Evolutionary conservation across 2,888 invertebrate species (phyloP), one percentile per base, ranked within the genome.

Genomic region (Melanophora roralis): DNA sequence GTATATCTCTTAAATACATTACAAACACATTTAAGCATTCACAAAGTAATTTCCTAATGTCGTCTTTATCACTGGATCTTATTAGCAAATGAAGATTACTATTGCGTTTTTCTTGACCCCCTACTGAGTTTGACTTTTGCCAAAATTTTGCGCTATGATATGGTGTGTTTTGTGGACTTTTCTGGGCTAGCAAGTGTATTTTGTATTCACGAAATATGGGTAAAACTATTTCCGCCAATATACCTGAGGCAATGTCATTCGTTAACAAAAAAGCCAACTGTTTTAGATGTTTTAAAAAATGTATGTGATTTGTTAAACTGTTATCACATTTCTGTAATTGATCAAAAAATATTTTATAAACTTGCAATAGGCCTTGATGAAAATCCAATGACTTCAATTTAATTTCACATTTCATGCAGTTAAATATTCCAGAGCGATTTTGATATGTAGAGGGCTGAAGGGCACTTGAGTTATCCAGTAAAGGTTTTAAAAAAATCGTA

Each of bases 11-110:
- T 36, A 90, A 81, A 83, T 89, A 89, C 83, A 87, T 86, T 3
- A 87, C 86, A 78, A 90, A 88, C 32, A 89, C 86, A 78, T 88
- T 87, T 4, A 90, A 83, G 62, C 89, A 90, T 67, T 86, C 88
- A 38, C 86, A 84, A 0, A 90, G 72, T 16, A 86, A 64, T 55
- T 79, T 65, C 4, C 80, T 62, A 14, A 57, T 57, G 27, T 73
- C 57, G 1, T 11, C 68, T 14, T 67, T 60, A 43, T 60, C 21
- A n/a, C 12, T 19, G 7, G 55, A 14, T 12, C 75, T 51, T 19
- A 81, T 59, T n/a, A 51, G 55, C 57, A 76, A 55, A 51, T 72
- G 40, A n/a, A 72, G 45, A 60, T 53, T 73, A 68, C 12, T 57
- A 82, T 27, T 27, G 27, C 19, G 71, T 60, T 12, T 80, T 1